Conservation (phyloP, 1,140 invertebrate genomes). For the Pachyrhynchus sulphureomaculatus region DNA sequence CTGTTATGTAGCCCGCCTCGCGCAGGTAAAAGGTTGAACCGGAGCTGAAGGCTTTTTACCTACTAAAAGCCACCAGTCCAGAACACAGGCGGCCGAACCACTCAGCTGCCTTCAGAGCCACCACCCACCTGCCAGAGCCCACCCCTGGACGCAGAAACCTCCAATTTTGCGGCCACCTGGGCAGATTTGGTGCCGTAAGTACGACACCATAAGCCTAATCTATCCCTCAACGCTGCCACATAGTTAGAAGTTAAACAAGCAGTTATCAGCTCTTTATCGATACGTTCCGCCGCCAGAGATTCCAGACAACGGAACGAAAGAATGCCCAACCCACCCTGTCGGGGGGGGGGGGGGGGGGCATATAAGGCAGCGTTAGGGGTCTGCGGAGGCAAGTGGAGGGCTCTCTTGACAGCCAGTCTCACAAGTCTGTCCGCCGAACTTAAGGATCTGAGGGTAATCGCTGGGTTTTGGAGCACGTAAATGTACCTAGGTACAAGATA, state of each 20-base stretch:
- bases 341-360: conserved; percentile 8
- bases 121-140: too few species aligned
- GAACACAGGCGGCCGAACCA: not conserved
- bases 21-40: too few species aligned
- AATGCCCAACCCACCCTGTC: conserved; percentile 17
- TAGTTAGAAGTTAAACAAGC: too few species aligned
- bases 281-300: too few species aligned
- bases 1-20: conserved; percentile 9
- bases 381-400: conserved; percentile 24
- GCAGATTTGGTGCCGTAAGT: too few species aligned
- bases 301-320: too few species aligned
- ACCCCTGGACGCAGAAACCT: too few species aligned
- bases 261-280: too few species aligned
- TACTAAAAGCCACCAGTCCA: conserved; percentile 8
- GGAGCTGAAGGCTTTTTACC: too few species aligned
- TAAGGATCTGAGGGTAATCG: conserved; percentile 3
- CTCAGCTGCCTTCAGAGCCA: not conserved
- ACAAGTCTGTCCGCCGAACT: conserved; percentile 30
- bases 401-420: not conserved
- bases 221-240: too few species aligned
- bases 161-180: too few species aligned
- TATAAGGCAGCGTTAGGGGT: conserved; percentile 18
- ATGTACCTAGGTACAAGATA: conserved; percentile 27
- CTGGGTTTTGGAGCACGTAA: conserved; percentile 28
- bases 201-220: too few species aligned